Base-by-base conservation (phyloP, 2,113 vertebrate species). In the Myxocyprinus asiaticus region DNA sequence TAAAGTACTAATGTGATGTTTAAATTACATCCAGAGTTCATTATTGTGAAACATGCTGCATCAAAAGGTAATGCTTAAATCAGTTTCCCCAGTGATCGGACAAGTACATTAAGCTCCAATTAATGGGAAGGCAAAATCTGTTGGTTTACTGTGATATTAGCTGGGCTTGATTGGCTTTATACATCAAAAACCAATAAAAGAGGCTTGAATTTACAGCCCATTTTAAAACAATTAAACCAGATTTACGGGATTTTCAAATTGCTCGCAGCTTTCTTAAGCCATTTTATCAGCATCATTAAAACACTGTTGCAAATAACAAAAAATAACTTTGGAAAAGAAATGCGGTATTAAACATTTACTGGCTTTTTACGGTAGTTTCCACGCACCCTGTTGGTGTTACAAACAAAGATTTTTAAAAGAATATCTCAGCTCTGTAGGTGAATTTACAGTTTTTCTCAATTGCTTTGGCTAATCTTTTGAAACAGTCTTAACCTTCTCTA, bases 221-320 rank as follows among this genome's bases (percentile, higher is more conserved):
- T 83, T 85, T 80, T 80, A 83, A 87, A 80, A 82, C 77, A 82
- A 83, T 83, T 81, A 81, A 44, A 5, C 33, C 15, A 55, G 79
- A 86, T 86, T 86, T 85, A 85, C 71, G 48, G 79, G 76, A 53
- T 67, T 72, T 68, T 85, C 45, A 75, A 81, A 85, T 79, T 50
- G 62, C 81, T 74, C 77, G 77, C 85, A 83, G 83, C 83, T 81
- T 78, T 77, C 78, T 75, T 81, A 70, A 56, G 75, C 70, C 74
- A 77, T 76, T 77, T 83, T 72, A 65, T 45, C 51, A 15, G 62
- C 62, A 44, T 63, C 55, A 77, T 80, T 70, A 83, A 84, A 83
- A 80, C 74, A n/a, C 55, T 17, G 44, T 67, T 53, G 82, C 80
- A 81, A 77, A 70, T 66, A 84, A 78, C 78, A 76, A 84, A 83